Conservation (phyloP, 2,113 vertebrate species). For the Gymnocephalus cernua region DNA sequence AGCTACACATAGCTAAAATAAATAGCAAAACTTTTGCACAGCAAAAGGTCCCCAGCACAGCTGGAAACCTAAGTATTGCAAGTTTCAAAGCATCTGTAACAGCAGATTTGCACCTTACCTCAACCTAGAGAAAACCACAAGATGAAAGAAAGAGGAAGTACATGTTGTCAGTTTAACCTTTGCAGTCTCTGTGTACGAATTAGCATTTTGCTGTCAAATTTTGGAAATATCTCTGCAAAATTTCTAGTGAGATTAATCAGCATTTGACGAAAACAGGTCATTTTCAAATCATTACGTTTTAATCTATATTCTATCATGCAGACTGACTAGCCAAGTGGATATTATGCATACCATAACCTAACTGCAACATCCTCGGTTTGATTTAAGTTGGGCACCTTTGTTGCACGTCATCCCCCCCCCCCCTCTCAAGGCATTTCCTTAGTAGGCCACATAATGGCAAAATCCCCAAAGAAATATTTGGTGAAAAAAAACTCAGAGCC, state of each 20-base stretch:
- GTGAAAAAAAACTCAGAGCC: too few relatives aligned
- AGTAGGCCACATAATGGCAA: too few relatives aligned
- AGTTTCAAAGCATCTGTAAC: constrained; percentile 3
- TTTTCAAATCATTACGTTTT: too few relatives aligned
- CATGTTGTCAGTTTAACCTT: constrained; percentile 9
- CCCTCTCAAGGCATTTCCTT: too few relatives aligned
- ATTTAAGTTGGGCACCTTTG: not conserved
- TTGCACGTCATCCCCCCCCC: not conserved
- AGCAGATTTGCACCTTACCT: constrained; percentile 35
- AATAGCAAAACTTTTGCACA: not conserved
- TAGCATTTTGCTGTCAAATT: not conserved
- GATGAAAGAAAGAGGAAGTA: constrained; percentile 49
- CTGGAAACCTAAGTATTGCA: not conserved
- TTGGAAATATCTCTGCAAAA: not conserved
- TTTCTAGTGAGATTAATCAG: not conserved
- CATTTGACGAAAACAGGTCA: not conserved
- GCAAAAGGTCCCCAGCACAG: constrained; percentile 5
- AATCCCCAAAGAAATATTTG: too few relatives aligned
- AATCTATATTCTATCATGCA: not conserved
- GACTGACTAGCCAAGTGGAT: not conserved
- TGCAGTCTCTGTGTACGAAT: constrained; percentile 1
- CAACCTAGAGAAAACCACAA: constrained; percentile 42
- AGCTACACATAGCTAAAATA: too few relatives aligned
- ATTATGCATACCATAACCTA: not conserved
- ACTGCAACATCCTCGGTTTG: not conserved